Evolutionary conservation across 1,140 invertebrate species (phyloP).

Genomic region (Drosophila novamexicana): DNA sequence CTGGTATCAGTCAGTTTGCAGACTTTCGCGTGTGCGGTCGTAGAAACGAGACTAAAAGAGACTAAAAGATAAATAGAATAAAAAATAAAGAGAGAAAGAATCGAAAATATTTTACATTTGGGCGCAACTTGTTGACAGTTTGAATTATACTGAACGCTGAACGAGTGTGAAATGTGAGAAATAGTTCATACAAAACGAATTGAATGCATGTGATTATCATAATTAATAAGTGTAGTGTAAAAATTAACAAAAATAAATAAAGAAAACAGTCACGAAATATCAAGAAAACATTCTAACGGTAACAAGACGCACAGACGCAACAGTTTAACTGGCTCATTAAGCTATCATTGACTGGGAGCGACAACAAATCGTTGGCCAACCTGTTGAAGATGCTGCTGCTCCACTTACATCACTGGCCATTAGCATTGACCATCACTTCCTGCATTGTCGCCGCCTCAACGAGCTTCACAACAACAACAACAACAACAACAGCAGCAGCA

Average conservation of each 20-base stretch:
- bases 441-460: constrained; percentile 54
- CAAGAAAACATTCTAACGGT: constrained; percentile 45
- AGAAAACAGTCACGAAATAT: constrained; percentile 5
- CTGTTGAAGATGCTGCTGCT: constrained; percentile 73
- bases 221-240: constrained; percentile 65
- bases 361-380: constrained; percentile 38
- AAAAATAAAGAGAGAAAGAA: constrained; percentile 8
- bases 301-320: background rate
- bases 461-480: constrained; percentile 16
- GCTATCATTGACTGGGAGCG: constrained; percentile 65
- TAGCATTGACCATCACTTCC: constrained; percentile 76
- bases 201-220: constrained; percentile 68
- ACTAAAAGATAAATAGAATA: constrained; percentile 17
- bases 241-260: background rate
- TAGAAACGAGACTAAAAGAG: constrained; percentile 34
- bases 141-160: constrained; percentile 56
- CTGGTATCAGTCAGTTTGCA: constrained; percentile 75
- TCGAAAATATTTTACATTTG: constrained; percentile 44
- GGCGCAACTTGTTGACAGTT: constrained; percentile 80
- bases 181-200: constrained; percentile 26
- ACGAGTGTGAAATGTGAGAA: constrained; percentile 53
- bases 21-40: constrained; percentile 80
- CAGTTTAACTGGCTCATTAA: constrained; percentile 53
- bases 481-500: constrained; percentile 18
- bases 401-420: constrained; percentile 80